Evolutionary conservation across 1,140 invertebrate genomes (phyloP), one percentile per base, ranked within the genome.

Genomic region (Ceratina japonica): DNA sequence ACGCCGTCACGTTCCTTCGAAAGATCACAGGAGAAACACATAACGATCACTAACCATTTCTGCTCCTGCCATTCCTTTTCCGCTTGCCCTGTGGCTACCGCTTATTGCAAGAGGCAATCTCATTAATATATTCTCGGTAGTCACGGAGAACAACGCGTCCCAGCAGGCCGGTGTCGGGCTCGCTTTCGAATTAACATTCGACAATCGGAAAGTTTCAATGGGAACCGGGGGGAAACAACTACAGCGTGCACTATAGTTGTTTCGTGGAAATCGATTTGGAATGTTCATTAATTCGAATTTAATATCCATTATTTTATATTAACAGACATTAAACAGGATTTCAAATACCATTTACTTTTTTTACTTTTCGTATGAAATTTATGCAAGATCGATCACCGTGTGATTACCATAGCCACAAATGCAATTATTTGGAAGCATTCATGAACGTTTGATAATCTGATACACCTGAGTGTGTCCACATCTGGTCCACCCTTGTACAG

Each of bases 31-130:
- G 37, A 16, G 69, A 79, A 84, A 84, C 81, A 77, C 75, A 72
- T 84, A 82, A 71, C 72, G 62, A 79, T 68, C 59, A 0, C 59
- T 10, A 24, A 15, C 52, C 51, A 72, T 75, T 83, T 63, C 10
- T 20, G 0, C 16, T 24, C 49, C 15, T 61, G 10, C 3, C 13
- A 8, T 16, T 20, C 56, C 73, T 20, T 27, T 75, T 31, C 18
- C 15, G 16, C 20, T 54, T 18, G 8, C 15, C 70, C 18, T n/a
- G 1, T 1, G 13, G 56, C 71, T 79, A 82, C n/a, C 37, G 64
- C 27, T 79, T 82, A 75, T 82, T 75, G 66, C 81, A 59, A 70
- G 61, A 65, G 59, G 65, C 78, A 68, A 83, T 63, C 81, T 75
- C 66, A 27, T 71, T 80, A 75, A 75, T 80, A 52, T 62, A 44